A percentile compares a stretch with the other conserved stretches of the same genome.
Conservation (phyloP, 2,888 invertebrate species). For the Physocephala rufipes region DNA sequence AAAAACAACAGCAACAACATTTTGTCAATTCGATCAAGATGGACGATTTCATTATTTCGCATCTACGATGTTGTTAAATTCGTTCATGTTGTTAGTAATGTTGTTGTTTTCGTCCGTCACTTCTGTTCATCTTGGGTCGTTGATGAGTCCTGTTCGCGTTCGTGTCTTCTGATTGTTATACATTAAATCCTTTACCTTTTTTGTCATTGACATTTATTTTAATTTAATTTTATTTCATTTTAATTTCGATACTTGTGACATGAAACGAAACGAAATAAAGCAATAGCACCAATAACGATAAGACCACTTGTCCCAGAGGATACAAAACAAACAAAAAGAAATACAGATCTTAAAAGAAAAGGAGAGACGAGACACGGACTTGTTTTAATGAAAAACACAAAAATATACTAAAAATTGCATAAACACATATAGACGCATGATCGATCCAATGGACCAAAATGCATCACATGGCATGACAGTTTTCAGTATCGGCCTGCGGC, state of each 20-base stretch:
- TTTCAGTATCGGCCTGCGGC: too few relatives aligned
- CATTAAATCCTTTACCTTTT: neutral
- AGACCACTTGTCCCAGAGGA: neutral
- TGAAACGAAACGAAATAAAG: slow-evolving; percentile 18
- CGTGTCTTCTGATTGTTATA: too few relatives aligned
- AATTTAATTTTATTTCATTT: slow-evolving; percentile 35
- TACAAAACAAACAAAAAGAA: neutral
- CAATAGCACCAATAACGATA: slow-evolving; percentile 1
- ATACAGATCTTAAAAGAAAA: too few relatives aligned
- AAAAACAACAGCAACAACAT: slow-evolving; percentile 22
- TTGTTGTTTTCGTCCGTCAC: slow-evolving; percentile 13
- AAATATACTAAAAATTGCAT: too few relatives aligned
- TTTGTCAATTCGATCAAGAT: slow-evolving; percentile 35
- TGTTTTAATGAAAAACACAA: too few relatives aligned
- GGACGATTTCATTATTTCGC: slow-evolving; percentile 32
- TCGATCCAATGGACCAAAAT: too few relatives aligned
- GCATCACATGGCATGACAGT: too few relatives aligned
- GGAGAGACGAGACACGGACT: too few relatives aligned
- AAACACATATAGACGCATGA: too few relatives aligned
- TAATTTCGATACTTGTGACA: slow-evolving; percentile 25
- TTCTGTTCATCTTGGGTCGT: neutral
- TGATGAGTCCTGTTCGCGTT: too few relatives aligned
- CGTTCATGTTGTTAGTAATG: slow-evolving; percentile 13
- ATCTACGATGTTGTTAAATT: slow-evolving; percentile 4
- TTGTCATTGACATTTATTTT: slow-evolving; percentile 22